Percentiles rank a stretch among this genome's conserved stretches.
Evolutionary conservation across 2,888 invertebrate species (phyloP).

Genomic region (Phaedon cochleariae): DNA sequence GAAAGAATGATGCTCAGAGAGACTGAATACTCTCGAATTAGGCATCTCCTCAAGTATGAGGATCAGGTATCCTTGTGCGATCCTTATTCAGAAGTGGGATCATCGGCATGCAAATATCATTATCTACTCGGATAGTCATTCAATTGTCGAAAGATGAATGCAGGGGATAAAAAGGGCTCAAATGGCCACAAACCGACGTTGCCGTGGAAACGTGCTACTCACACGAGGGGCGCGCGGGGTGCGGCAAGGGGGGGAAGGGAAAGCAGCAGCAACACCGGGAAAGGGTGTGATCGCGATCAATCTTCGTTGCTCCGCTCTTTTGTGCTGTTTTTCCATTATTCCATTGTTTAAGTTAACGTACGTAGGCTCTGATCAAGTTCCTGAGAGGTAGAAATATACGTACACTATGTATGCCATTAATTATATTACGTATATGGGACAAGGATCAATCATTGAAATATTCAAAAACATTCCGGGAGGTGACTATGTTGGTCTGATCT

Average conservation of each 20-base stretch:
- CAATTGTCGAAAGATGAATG: slow-evolving; percentile 61
- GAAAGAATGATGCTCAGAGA: no score
- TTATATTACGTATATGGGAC: no score
- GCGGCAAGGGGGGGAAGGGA: not conserved
- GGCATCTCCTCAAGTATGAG: slow-evolving; percentile 7
- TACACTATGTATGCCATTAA: no score
- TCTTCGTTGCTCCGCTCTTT: slow-evolving; percentile 53
- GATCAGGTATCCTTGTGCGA: slow-evolving; percentile 9
- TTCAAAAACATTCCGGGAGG: no score
- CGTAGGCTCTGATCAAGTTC: no score
- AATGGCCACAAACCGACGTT: slow-evolving; percentile 60
- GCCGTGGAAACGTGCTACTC: slow-evolving; percentile 54
- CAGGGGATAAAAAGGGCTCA: slow-evolving; percentile 59
- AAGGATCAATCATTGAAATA: no score
- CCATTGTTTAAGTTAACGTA: slow-evolving; percentile 50
- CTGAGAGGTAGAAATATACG: no score
- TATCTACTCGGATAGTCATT: slow-evolving; percentile 61
- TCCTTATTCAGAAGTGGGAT: slow-evolving; percentile 51
- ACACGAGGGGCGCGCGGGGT: slow-evolving; percentile 16
- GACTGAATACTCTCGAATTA: not conserved
- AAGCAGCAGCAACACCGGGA: slow-evolving; percentile 47
- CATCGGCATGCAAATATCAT: slow-evolving; percentile 62
- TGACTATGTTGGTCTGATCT: no score
- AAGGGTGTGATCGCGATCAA: slow-evolving; percentile 60
- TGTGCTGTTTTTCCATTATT: slow-evolving; percentile 56